Percentiles rank a stretch among this genome's conserved stretches.
phyloP scores from a whole-genome alignment of 2,888 invertebrate species.

The Perithous albicinctus region DNA sequence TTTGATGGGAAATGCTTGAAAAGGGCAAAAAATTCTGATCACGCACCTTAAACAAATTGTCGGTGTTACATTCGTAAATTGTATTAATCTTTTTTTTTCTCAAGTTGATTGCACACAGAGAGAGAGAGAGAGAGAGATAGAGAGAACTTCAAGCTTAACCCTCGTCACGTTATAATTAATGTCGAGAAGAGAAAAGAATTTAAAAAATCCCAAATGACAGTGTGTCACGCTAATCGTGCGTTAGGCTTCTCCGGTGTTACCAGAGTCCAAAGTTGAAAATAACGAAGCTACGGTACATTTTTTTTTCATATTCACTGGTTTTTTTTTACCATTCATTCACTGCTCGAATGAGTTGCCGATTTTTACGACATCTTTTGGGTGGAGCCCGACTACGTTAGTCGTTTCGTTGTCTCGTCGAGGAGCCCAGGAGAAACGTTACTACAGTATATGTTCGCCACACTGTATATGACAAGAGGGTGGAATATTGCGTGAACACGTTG shows the following conservation, averaged over 20 bases:
- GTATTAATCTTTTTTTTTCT: not conserved
- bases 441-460: not conserved
- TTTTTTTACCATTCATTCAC: slow-evolving; percentile 15
- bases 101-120: not conserved
- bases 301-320: slow-evolving; percentile 10
- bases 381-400: slow-evolving; percentile 24
- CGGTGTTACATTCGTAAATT: not conserved
- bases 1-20: too few species aligned
- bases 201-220: slow-evolving; percentile 21
- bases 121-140: too few species aligned
- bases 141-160: not conserved
- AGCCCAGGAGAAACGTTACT: not conserved
- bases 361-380: slow-evolving; percentile 52
- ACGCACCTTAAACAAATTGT: not conserved
- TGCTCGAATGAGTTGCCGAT: slow-evolving; percentile 46
- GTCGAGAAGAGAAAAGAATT: not conserved
- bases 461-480: not conserved
- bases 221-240: slow-evolving; percentile 37
- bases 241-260: slow-evolving; percentile 10
- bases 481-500: slow-evolving; percentile 39
- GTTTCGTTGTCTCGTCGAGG: slow-evolving; percentile 11
- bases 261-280: not conserved
- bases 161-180: slow-evolving; percentile 33
- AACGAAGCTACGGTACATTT: slow-evolving; percentile 33
- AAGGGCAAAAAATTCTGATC: too few species aligned